Conservation (phyloP, 2,113 vertebrate species). For the Carassius auratus region DNA sequence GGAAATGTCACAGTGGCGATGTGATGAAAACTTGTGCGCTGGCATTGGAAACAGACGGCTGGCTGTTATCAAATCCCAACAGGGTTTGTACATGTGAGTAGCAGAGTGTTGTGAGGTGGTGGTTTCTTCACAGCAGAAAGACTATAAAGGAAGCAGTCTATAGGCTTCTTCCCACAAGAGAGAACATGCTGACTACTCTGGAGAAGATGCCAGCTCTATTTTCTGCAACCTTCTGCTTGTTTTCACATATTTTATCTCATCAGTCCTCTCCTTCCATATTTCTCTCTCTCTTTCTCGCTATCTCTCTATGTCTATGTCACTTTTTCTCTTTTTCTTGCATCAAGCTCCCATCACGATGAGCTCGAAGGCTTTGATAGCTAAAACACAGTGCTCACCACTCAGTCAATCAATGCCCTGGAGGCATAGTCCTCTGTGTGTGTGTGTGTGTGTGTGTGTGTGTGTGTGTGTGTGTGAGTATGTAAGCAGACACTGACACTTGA, state of each 20-base stretch:
- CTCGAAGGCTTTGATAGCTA: slow-evolving; percentile 43
- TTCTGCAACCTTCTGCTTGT: slow-evolving; percentile 29
- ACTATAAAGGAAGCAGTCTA: slow-evolving; percentile 2
- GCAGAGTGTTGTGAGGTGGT: not conserved
- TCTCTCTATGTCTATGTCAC: not conserved
- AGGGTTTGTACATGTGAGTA: not conserved
- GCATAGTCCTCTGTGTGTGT: slow-evolving; percentile 7
- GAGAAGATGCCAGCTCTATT: slow-evolving; percentile 38
- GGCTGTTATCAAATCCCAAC: not conserved
- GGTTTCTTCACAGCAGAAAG: slow-evolving; percentile 25
- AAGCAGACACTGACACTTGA: too few relatives aligned
- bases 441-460: not conserved
- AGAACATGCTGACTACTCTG: slow-evolving; percentile 6
- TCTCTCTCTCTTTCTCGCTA: not conserved
- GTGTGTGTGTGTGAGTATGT: not conserved
- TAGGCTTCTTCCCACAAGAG: not conserved
- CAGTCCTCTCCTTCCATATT: not conserved
- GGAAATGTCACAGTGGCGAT: not conserved
- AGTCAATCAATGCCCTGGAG: slow-evolving; percentile 35
- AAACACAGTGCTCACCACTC: slow-evolving; percentile 22
- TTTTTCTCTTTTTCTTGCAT: not conserved
- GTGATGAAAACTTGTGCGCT: not conserved
- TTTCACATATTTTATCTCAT: slow-evolving; percentile 34
- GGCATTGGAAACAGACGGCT: not conserved
- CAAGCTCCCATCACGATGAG: slow-evolving; percentile 25